Conservation (phyloP, 2,888 invertebrate species). For the Ectemnius continuus region DNA sequence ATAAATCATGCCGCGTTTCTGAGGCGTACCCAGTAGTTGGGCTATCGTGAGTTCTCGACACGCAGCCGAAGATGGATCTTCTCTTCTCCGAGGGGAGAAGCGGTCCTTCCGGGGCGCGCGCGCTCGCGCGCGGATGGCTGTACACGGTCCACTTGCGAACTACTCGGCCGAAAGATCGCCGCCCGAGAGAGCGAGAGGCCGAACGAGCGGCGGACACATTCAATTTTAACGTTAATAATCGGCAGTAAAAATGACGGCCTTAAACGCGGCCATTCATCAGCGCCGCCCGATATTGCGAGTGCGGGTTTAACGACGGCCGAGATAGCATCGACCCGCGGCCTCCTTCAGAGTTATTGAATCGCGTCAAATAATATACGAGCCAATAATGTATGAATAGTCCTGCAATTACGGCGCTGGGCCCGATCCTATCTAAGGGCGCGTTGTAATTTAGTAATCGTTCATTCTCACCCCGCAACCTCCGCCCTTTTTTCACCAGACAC, state of each 20-base stretch:
- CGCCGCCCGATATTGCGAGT: slow-evolving; percentile 71
- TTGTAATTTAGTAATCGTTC: slow-evolving; percentile 65
- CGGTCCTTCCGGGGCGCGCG: slow-evolving; percentile 21
- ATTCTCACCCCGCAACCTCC: slow-evolving; percentile 41
- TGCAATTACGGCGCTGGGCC: slow-evolving; percentile 65
- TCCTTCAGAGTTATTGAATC: slow-evolving; percentile 71
- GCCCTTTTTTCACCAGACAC: slow-evolving; percentile 6
- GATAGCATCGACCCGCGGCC: slow-evolving; percentile 65
- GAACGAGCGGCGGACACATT: slow-evolving; percentile 54
- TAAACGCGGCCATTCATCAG: slow-evolving; percentile 71
- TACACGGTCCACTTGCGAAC: background rate
- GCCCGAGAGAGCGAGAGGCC: background rate
- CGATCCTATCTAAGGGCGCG: slow-evolving; percentile 67
- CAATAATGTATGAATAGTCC: slow-evolving; percentile 74
- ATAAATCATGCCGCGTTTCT: slow-evolving; percentile 51
- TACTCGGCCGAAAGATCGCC: slow-evolving; percentile 2
- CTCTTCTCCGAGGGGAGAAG: background rate
- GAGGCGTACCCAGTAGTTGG: slow-evolving; percentile 48
- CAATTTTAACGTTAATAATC: slow-evolving; percentile 73
- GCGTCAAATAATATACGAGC: slow-evolving; percentile 75
- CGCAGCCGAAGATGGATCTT: slow-evolving; percentile 54
- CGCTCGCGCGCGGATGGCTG: background rate
- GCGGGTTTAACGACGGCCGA: slow-evolving; percentile 68
- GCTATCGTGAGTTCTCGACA: slow-evolving; percentile 38
- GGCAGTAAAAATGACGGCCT: slow-evolving; percentile 63